phyloP scores from a whole-genome alignment of 2,797 vertebrate species.

The Vireo griseus region DNA sequence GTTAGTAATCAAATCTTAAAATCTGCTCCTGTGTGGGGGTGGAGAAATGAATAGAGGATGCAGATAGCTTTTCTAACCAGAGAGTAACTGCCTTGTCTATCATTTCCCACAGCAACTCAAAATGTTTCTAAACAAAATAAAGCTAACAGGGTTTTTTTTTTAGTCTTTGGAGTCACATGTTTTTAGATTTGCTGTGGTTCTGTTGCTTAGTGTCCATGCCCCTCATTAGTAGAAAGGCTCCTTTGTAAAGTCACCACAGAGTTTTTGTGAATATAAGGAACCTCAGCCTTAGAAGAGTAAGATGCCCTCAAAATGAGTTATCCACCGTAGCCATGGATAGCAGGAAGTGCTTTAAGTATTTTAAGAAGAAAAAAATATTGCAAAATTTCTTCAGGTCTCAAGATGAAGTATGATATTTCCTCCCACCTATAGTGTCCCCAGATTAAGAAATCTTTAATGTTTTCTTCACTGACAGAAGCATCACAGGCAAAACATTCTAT shows the following conservation, averaged over 20 bases:
- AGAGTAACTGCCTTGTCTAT: neutral
- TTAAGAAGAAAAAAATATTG: neutral
- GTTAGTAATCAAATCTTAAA: neutral
- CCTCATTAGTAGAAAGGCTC: neutral
- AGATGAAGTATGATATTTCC: neutral
- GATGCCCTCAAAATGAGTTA: neutral
- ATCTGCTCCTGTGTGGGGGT: neutral
- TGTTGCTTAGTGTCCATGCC: neutral
- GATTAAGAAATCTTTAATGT: neutral
- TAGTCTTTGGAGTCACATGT: neutral
- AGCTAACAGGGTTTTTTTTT: accelerated
- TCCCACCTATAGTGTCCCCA: neutral
- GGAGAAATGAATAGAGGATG: neutral
- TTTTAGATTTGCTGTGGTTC: neutral
- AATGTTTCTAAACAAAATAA: neutral
- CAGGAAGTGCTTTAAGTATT: neutral
- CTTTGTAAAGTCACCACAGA: neutral
- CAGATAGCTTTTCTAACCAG: neutral
- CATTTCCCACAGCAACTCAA: neutral
- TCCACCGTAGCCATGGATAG: neutral
- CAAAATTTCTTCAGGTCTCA: neutral
- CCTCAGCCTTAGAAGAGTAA: neutral
- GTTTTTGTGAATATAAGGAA: neutral
- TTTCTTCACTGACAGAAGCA: neutral
- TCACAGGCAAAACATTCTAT: neutral